A percentile compares a stretch with the other conserved stretches of the same genome.
Evolutionary conservation across 37 sponge, comb jelly and placozoan species (phyloP).

Genomic region (Tethya wilhelma): DNA sequence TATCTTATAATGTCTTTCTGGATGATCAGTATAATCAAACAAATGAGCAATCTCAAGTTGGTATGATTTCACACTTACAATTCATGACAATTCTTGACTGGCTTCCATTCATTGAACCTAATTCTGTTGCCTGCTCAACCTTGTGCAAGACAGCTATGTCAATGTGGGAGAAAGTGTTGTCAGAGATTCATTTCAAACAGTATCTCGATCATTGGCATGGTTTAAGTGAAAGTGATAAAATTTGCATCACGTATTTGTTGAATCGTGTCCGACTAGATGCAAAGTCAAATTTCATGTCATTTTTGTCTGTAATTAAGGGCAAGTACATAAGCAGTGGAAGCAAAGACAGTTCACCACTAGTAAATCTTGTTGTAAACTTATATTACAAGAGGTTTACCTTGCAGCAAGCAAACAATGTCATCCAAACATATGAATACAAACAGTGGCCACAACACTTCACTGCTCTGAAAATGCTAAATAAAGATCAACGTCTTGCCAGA

Average conservation of each 20-base stretch:
- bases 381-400: background rate
- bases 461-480: background rate
- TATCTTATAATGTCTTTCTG: background rate
- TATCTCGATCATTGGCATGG: background rate
- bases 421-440: background rate
- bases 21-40: background rate
- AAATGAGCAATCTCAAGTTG: background rate
- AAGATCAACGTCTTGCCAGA: background rate
- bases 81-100: background rate
- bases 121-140: background rate
- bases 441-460: background rate
- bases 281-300: background rate
- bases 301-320: background rate
- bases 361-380: background rate
- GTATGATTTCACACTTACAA: background rate
- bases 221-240: background rate
- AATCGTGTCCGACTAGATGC: background rate
- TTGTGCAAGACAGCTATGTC: background rate
- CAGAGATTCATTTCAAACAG: background rate
- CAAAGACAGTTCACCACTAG: background rate
- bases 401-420: background rate
- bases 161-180: background rate
- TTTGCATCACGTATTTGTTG: background rate
- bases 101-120: background rate
- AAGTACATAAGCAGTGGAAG: slow-evolving; percentile 1